Base-by-base conservation (phyloP, 1,140 invertebrate genomes). In the Drosophila chauvacae region DNA sequence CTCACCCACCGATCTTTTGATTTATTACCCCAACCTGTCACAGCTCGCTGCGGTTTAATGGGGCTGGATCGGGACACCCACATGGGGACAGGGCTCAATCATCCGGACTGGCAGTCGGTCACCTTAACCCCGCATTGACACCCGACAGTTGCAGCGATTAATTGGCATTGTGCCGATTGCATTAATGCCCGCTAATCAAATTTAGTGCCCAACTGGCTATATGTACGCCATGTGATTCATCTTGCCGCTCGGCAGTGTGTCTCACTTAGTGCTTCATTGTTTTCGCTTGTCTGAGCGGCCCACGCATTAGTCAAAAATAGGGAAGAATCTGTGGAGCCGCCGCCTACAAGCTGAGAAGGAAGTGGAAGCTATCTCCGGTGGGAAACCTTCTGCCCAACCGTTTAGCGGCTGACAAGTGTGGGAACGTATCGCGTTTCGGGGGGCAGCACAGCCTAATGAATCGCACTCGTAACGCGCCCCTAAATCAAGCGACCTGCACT, bases 81-180 rank as follows among this genome's bases (percentile, higher is more conserved):
- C 79, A 58, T 50, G 45, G 18, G 18, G 7, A n/a, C 33, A 11
- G 33, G 16, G 33, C 33, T 37, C 55, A 51, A 57, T 58, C 61
- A 61, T 57, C 42, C 26, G 41, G 30, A 39, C 35, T 56, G 51
- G 41, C 70, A 28, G 62, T 58, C 20, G 53, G 53, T 37, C 63
- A 39, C 66, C 53, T 66, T 51, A 76, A 65, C 66, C 70, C 66
- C 80, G 44, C 55, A 57, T 71, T 81, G 70, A 55, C 65, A 71
- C 47, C 60, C 13, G 53, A 55, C 53, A 65, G 56, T 47, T 45
- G 53, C 56, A 45, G 62, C 42, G 65, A 88, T 88, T 90, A 88
- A 90, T 88, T 88, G 84, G 77, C 84, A 88, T 71, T 88, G 84
- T 66, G 74, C 77, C 64, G 60, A 62, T 81, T 84, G 64, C 68